phyloP scores from a whole-genome alignment of 2,797 vertebrate species.

The Anguilla obscura region DNA sequence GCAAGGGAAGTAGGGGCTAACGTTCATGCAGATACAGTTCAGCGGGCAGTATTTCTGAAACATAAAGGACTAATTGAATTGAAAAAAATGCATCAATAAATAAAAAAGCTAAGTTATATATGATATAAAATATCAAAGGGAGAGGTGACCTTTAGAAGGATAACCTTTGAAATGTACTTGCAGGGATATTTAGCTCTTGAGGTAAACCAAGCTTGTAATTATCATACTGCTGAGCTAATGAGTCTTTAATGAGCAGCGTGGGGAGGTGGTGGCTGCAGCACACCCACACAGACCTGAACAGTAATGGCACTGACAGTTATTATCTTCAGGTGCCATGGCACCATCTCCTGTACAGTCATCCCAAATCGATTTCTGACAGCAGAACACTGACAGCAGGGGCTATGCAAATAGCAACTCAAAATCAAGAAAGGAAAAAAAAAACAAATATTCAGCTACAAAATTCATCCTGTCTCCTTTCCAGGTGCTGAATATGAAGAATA shows the following conservation, averaged over 20 bases:
- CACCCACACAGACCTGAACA: not conserved
- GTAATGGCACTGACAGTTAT: not conserved
- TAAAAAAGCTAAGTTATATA: not conserved
- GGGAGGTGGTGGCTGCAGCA: not conserved
- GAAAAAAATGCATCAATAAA: not conserved
- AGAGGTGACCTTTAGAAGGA: not conserved
- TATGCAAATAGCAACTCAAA: not conserved
- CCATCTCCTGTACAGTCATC: not conserved
- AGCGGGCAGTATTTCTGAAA: not conserved
- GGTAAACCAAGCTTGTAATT: constrained; percentile 20
- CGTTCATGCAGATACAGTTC: not conserved
- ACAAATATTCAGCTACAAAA: not conserved
- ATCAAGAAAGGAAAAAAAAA: not conserved
- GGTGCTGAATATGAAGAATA: not conserved
- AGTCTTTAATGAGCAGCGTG: not conserved
- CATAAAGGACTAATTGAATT: not conserved
- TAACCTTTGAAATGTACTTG: constrained; percentile 20
- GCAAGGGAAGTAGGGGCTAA: not conserved
- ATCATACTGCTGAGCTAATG: constrained; percentile 7
- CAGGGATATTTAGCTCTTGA: constrained; percentile 14
- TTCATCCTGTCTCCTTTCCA: not conserved
- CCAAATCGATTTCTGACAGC: not conserved
- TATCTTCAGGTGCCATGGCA: not conserved
- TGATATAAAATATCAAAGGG: not conserved
- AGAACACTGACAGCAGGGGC: not conserved